These are phyloP conservation scores for Dermolepida albohirtum DNA, from an alignment of 2,888 invertebrate species.

Conservation along the genomic window DNA sequence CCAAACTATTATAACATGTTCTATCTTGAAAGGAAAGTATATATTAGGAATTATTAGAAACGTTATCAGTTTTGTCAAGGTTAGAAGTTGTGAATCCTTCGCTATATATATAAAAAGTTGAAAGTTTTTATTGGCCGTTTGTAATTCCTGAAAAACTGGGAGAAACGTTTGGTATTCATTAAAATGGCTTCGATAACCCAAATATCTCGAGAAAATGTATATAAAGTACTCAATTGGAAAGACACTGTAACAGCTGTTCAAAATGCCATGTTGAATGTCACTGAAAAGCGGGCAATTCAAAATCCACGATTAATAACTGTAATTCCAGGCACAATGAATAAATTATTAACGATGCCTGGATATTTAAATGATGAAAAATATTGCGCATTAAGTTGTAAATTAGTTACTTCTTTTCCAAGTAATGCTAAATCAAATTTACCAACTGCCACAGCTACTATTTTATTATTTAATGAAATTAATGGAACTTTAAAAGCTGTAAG, in stretches of 20 bases:
- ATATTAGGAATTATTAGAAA: too few relatives aligned
- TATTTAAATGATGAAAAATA: conserved; percentile 59
- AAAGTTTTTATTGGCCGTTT: not conserved
- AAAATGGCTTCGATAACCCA: conserved; percentile 43
- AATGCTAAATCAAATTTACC: conserved; percentile 60
- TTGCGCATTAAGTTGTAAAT: conserved; percentile 64
- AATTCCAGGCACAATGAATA: conserved; percentile 49
- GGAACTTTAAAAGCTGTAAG: conserved; percentile 65
- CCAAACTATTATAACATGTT: too few relatives aligned
- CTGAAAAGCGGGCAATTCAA: conserved; percentile 56
- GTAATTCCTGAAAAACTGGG: not conserved
- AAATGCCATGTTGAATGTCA: conserved; percentile 61
- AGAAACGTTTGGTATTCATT: not conserved
- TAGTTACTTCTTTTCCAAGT: conserved; percentile 64
- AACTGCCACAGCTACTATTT: conserved; percentile 65
- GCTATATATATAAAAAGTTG: not conserved
- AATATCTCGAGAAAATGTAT: conserved; percentile 59
- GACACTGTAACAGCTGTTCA: conserved; percentile 62
- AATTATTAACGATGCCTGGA: conserved; percentile 66
- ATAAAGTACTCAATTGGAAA: conserved; percentile 62
- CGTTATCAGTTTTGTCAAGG: too few relatives aligned
- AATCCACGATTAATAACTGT: conserved; percentile 59
- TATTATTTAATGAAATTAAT: conserved; percentile 63
- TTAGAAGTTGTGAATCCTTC: not conserved
- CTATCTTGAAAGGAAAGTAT: too few relatives aligned